phyloP scores from a whole-genome alignment of 2,113 vertebrate genomes.

The Halichoeres trimaculatus region DNA sequence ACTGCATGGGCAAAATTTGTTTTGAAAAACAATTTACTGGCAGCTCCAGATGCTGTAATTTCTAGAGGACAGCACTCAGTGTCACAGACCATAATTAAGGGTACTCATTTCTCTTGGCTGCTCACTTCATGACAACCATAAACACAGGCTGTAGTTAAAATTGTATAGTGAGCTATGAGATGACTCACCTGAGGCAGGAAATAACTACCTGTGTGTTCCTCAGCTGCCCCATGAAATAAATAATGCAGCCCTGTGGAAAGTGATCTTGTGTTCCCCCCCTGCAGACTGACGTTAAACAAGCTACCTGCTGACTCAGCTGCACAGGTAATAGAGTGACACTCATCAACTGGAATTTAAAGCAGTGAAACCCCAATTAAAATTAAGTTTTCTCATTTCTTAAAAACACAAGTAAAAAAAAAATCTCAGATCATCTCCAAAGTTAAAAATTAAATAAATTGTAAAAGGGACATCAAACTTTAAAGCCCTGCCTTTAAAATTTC shows the following conservation, averaged over 20 bases:
- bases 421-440: too few relatives aligned
- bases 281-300: conserved; percentile 60
- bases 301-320: conserved; percentile 42
- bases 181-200: conserved; percentile 11
- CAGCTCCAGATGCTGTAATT: conserved; percentile 4
- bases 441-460: too few relatives aligned
- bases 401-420: too few relatives aligned
- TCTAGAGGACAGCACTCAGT: neutral
- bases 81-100: conserved; percentile 3
- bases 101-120: neutral
- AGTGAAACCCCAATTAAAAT: conserved; percentile 3
- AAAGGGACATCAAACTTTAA: too few relatives aligned
- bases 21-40: neutral
- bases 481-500: too few relatives aligned
- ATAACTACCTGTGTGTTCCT: conserved; percentile 40
- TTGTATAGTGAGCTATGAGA: conserved; percentile 32
- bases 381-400: too few relatives aligned
- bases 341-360: conserved; percentile 28
- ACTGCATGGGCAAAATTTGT: neutral
- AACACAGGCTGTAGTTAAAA: conserved; percentile 28
- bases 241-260: conserved; percentile 75
- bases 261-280: conserved; percentile 58
- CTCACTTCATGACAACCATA: conserved; percentile 17
- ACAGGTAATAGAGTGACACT: conserved; percentile 15
- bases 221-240: conserved; percentile 59